Percentiles rank a stretch among this genome's conserved stretches.
Conservation (phyloP, 2,113 vertebrate species). For the Myiozetetes cayanensis region DNA sequence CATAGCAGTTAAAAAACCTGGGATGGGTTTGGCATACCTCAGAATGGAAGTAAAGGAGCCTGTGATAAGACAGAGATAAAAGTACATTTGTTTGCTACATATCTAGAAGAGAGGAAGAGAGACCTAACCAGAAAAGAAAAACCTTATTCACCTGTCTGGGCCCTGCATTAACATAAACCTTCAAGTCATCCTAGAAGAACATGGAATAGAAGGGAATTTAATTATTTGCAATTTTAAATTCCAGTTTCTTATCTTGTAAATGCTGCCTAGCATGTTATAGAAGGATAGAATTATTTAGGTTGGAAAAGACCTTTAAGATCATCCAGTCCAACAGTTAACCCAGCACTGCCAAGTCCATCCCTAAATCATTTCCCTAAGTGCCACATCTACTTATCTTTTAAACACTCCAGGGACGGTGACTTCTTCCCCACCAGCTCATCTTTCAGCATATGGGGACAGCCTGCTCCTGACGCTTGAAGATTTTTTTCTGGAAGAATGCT, state of each 20-base stretch:
- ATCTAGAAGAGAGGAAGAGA: not conserved
- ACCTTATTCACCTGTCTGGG: not conserved
- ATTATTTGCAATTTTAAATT: not conserved
- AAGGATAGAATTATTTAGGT: not conserved
- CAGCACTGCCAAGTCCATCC: not conserved
- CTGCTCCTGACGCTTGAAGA: not conserved
- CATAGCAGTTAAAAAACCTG: not conserved
- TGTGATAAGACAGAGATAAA: not conserved
- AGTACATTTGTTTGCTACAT: not conserved
- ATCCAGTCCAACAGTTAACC: not conserved
- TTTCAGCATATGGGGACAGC: not conserved
- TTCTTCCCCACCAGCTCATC: not conserved
- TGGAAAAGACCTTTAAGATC: not conserved
- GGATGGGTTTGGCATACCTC: not conserved
- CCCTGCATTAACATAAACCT: not conserved
- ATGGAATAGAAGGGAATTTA: not conserved
- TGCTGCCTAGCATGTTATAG: not conserved
- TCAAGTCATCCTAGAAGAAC: not conserved
- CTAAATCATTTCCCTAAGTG: not conserved
- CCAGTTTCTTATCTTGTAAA: not conserved
- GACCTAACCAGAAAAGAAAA: not conserved
- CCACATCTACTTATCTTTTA: not conserved
- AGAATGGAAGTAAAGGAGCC: not conserved
- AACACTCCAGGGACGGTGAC: not conserved
- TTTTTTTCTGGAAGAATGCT: not conserved